Evolutionary conservation across 2,113 vertebrate species (phyloP).

Genomic region (Pluvialis apricaria): DNA sequence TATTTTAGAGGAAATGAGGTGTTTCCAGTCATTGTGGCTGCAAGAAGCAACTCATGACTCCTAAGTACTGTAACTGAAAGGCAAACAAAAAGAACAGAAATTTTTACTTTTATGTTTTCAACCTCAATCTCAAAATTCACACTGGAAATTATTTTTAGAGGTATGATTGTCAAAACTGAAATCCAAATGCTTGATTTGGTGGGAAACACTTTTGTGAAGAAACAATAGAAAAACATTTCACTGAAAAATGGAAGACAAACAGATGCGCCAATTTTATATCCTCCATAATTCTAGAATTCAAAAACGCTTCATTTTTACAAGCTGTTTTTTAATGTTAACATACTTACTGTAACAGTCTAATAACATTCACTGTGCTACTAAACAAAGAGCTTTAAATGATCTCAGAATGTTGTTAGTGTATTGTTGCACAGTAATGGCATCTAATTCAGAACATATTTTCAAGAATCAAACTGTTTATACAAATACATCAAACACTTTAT

Average conservation of each 20-base stretch:
- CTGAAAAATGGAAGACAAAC: neutral
- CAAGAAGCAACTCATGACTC: neutral
- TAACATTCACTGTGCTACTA: neutral
- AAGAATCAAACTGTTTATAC: constrained; percentile 2
- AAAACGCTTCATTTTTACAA: neutral
- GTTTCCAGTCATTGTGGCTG: neutral
- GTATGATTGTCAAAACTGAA: neutral
- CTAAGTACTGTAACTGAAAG: neutral
- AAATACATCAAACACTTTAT: neutral
- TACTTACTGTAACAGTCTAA: neutral
- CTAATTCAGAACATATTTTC: constrained; percentile 8
- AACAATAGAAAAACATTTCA: neutral
- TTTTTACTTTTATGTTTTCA: neutral
- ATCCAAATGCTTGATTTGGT: neutral
- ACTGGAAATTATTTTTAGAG: neutral
- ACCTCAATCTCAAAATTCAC: neutral
- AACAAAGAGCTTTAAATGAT: neutral
- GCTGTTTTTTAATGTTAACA: neutral
- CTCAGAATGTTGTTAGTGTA: neutral
- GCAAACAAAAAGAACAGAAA: neutral
- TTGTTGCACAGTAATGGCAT: neutral
- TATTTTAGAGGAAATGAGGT: neutral
- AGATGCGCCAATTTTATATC: neutral
- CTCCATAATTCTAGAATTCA: neutral
- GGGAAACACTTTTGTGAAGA: neutral